These are phyloP conservation scores for Meta bourneti DNA, from an alignment of 2,888 invertebrate genomes.

Conservation along the genomic window DNA sequence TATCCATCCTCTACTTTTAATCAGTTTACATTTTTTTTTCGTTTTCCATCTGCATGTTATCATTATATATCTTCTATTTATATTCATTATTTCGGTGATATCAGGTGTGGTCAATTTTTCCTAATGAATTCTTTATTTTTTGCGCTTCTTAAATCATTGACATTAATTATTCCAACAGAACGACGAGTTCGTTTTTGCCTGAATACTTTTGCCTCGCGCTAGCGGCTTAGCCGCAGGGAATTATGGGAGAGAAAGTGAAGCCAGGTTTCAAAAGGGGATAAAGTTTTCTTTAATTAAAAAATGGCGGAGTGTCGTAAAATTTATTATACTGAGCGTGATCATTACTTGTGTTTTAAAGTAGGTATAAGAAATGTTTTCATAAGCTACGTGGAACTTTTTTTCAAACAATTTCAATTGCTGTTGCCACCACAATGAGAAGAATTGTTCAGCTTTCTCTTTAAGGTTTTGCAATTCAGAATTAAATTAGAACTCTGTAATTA, in stretches of 20 bases:
- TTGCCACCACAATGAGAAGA: too few species aligned
- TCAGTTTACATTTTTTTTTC: conserved; percentile 42
- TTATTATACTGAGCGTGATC: not conserved
- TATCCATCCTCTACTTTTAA: conserved; percentile 29
- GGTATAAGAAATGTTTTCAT: not conserved
- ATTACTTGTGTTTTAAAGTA: not conserved
- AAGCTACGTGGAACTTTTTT: not conserved
- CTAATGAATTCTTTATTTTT: conserved; percentile 39
- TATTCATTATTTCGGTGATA: conserved; percentile 49
- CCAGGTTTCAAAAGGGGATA: not conserved
- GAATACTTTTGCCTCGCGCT: not conserved
- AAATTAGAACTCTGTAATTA: too few species aligned
- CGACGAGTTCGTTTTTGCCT: not conserved
- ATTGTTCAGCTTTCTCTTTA: too few species aligned
- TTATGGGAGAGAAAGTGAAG: not conserved
- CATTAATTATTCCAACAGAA: conserved; percentile 48
- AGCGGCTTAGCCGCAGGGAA: not conserved
- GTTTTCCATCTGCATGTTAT: not conserved
- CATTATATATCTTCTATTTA: not conserved
- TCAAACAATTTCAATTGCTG: not conserved
- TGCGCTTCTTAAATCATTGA: conserved; percentile 36
- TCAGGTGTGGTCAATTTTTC: conserved; percentile 53
- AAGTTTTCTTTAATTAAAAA: not conserved
- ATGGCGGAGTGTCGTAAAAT: not conserved
- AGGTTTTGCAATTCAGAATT: too few species aligned